Conservation (phyloP, 30 jellyfish, hydroid and myxozoan species). For the Calvadosia cruxmelitensis region DNA sequence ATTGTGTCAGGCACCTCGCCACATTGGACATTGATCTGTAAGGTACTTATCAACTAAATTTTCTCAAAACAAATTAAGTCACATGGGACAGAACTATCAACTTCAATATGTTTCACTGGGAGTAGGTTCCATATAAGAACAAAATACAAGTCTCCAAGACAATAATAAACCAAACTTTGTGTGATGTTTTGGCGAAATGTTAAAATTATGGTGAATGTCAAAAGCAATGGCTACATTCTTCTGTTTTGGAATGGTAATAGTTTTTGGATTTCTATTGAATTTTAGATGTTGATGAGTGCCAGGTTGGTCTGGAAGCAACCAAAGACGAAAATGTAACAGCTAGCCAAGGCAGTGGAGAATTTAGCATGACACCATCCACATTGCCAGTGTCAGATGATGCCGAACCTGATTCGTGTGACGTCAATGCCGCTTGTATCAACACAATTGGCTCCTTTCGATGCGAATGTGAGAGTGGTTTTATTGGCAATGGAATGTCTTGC, state of each 20-base stretch:
- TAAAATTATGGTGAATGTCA: neutral
- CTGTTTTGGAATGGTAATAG: too few species aligned
- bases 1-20: too few species aligned
- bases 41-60: too few species aligned
- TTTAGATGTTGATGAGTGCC: conserved; percentile 87
- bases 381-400: conserved; percentile 21
- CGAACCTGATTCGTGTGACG: conserved; percentile 82
- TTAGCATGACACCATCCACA: neutral
- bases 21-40: too few species aligned
- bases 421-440: conserved; percentile 78
- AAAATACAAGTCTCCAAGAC: neutral
- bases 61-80: too few species aligned
- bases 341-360: conserved; percentile 51
- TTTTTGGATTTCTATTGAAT: neutral
- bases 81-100: too few species aligned
- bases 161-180: neutral
- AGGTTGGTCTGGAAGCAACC: neutral
- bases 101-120: neutral
- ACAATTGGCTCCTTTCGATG: conserved; percentile 84
- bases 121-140: neutral
- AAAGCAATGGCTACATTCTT: too few species aligned
- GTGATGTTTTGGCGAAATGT: conserved; percentile 15
- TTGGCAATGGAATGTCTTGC: conserved; percentile 60
- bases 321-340: neutral
- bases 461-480: conserved; percentile 78